A percentile compares a stretch with the other conserved stretches of the same genome.
Conservation (phyloP, 2,113 vertebrate species). For the Oryctolagus cuniculus region mOryCun1.1 NC_091438.1:21687501-21688000, state of each 20-base stretch:
- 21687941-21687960: too few species aligned
- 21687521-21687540: not conserved
- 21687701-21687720: not conserved
- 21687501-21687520: not conserved
- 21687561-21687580: not conserved
- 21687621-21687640: not conserved
- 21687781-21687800: too few species aligned
- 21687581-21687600: not conserved
- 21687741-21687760: not conserved
- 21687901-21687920: too few species aligned
- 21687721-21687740: not conserved
- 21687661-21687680: not conserved
- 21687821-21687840: too few species aligned
- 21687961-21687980: too few species aligned
- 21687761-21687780: not conserved
- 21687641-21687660: not conserved
- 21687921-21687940: too few species aligned
- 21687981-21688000: not conserved
- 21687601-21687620: not conserved
- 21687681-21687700: not conserved
- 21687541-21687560: not conserved
- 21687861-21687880: too few species aligned
- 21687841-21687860: too few species aligned
- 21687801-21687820: too few species aligned
- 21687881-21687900: too few species aligned